phyloP scores from a whole-genome alignment of 2,888 invertebrate species.

The Andrena dorsata region DNA sequence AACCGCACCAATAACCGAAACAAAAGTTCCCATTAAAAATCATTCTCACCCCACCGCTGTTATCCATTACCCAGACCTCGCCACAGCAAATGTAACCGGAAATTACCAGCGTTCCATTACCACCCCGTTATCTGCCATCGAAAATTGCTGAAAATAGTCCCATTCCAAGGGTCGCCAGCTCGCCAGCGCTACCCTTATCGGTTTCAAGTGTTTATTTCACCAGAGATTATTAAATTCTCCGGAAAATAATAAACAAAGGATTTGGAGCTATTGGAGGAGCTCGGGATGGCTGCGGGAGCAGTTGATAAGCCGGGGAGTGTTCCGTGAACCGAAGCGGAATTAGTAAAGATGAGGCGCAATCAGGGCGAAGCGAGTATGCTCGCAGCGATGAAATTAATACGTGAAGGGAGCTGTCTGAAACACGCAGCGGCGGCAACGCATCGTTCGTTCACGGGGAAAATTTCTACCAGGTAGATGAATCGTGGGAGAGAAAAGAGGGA shows the following conservation, averaged over 20 bases:
- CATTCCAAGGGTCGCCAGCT: not conserved
- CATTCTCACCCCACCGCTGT: not conserved
- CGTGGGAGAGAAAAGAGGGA: slow-evolving; percentile 4
- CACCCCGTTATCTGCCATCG: not conserved
- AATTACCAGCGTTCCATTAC: not conserved
- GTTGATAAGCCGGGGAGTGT: slow-evolving; percentile 24
- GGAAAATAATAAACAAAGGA: slow-evolving; percentile 17
- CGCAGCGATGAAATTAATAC: slow-evolving; percentile 71
- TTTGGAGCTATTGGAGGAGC: not conserved
- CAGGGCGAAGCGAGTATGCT: slow-evolving; percentile 47
- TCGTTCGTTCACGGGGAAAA: slow-evolving; percentile 18
- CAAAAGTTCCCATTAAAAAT: not conserved
- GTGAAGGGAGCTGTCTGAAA: slow-evolving; percentile 64
- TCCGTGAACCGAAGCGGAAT: slow-evolving; percentile 27
- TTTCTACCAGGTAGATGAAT: slow-evolving; percentile 11
- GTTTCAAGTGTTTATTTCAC: not conserved
- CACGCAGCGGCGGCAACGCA: slow-evolving; percentile 28
- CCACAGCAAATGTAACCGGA: not conserved
- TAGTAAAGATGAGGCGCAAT: slow-evolving; percentile 1
- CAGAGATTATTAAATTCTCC: slow-evolving; percentile 15
- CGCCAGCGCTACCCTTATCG: not conserved
- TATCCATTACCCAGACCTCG: not conserved
- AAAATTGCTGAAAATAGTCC: not conserved
- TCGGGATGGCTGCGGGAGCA: slow-evolving; percentile 9
- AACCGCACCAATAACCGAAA: not conserved